Percentiles rank a stretch among this genome's conserved stretches.
These are phyloP conservation scores for Paedocypris sp. DNA, from an alignment of 2,113 vertebrate genomes.

Conservation along the genomic window DNA sequence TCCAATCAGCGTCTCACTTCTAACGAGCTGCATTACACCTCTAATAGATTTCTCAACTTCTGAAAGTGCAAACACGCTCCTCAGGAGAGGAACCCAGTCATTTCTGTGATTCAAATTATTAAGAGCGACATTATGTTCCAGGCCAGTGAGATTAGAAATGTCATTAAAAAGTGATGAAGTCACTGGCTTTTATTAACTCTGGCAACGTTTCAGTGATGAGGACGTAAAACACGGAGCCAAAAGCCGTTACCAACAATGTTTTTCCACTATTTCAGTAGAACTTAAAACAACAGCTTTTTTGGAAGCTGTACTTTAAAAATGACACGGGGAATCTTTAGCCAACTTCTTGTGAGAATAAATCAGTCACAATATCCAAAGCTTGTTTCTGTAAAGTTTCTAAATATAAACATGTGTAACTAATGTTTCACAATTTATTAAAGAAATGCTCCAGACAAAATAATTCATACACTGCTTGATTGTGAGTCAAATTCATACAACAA, in stretches of 20 bases:
- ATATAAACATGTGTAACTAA: no score
- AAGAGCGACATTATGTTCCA: slow-evolving; percentile 1
- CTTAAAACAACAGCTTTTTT: no score
- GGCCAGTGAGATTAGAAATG: slow-evolving; percentile 15
- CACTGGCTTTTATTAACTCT: slow-evolving; percentile 29
- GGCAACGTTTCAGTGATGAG: neutral
- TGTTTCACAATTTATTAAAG: no score
- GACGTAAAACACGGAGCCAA: neutral
- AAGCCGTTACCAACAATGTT: neutral
- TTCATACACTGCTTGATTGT: no score
- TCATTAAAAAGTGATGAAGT: slow-evolving; percentile 12
- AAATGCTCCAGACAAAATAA: no score
- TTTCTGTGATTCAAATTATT: slow-evolving; percentile 32
- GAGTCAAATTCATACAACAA: no score
- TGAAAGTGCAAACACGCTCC: slow-evolving; percentile 37
- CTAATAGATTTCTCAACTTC: slow-evolving; percentile 24
- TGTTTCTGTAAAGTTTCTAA: no score
- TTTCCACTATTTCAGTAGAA: neutral
- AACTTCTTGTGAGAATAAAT: no score
- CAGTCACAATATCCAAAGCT: no score
- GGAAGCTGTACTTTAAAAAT: no score
- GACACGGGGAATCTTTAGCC: no score
- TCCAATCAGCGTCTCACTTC: slow-evolving; percentile 1
- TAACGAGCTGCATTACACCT: slow-evolving; percentile 32
- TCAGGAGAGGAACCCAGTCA: slow-evolving; percentile 15